Percentiles rank a stretch among this genome's conserved stretches.
These are phyloP conservation scores for Dipodomys stephensi DNA, from an alignment of 2,113 vertebrate genomes.

Conservation along the genomic window DNA sequence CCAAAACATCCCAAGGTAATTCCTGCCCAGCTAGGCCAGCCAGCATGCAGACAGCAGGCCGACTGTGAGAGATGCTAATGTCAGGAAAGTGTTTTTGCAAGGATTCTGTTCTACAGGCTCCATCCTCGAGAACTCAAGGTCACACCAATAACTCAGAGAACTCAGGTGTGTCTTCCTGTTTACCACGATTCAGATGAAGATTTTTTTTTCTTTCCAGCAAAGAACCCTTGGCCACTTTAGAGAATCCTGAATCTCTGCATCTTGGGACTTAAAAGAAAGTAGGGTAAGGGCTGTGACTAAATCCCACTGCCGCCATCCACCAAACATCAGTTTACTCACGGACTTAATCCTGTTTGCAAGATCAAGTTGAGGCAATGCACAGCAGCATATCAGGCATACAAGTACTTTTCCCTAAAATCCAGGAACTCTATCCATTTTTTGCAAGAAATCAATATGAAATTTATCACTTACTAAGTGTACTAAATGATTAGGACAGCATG, in stretches of 20 bases:
- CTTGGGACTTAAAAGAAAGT: background rate
- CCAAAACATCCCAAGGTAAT: background rate
- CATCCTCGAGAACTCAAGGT: conserved; percentile 14
- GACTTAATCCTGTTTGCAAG: background rate
- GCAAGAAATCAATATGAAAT: background rate
- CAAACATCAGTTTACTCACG: background rate
- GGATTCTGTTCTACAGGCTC: background rate
- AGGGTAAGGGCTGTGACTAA: background rate
- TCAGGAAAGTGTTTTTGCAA: background rate
- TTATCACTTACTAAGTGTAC: background rate
- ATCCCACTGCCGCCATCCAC: background rate
- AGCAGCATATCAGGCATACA: background rate
- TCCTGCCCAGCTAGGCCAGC: background rate
- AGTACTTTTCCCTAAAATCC: background rate
- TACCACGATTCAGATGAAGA: background rate
- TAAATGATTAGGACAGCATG: background rate
- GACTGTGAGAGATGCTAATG: background rate
- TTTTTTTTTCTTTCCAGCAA: background rate
- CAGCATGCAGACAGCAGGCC: background rate
- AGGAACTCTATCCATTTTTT: background rate
- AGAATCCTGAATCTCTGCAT: background rate
- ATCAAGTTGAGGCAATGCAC: background rate
- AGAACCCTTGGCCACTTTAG: background rate
- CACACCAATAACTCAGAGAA: background rate
- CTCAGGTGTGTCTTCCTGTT: background rate